Conservation (phyloP, 2,113 vertebrate species). For the Myiopsitta monachus region DNA sequence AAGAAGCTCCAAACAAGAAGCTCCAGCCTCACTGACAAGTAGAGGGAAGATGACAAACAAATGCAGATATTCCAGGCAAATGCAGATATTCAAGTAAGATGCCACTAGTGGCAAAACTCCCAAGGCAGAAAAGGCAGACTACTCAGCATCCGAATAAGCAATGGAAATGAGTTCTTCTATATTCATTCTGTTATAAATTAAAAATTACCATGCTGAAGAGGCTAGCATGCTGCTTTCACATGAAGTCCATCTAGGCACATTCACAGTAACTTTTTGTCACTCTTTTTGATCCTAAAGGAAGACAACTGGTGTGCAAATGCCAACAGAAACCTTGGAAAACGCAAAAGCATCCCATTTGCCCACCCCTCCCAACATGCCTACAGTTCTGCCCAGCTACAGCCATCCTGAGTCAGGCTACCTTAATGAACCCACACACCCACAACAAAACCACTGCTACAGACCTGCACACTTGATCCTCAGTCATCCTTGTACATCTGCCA, state of each 20-base stretch:
- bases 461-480: background rate
- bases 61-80: background rate
- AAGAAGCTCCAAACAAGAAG: background rate
- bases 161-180: background rate
- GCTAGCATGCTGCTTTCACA: background rate
- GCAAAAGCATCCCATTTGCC: background rate
- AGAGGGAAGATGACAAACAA: background rate
- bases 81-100: background rate
- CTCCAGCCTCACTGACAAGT: background rate
- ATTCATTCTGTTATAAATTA: background rate
- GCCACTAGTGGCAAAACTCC: background rate
- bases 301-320: background rate
- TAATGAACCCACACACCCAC: accelerated
- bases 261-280: background rate
- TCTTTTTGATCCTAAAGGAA: background rate
- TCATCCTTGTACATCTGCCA: accelerated
- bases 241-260: background rate
- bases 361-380: background rate
- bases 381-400: background rate
- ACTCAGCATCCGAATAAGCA: background rate
- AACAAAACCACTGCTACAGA: background rate
- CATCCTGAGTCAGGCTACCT: background rate
- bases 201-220: background rate
- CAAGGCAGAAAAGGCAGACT: background rate
- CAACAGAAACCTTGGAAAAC: background rate